Base-by-base conservation (phyloP, 2,113 vertebrate species). In the Sinocyclocheilus rhinocerous region DNA sequence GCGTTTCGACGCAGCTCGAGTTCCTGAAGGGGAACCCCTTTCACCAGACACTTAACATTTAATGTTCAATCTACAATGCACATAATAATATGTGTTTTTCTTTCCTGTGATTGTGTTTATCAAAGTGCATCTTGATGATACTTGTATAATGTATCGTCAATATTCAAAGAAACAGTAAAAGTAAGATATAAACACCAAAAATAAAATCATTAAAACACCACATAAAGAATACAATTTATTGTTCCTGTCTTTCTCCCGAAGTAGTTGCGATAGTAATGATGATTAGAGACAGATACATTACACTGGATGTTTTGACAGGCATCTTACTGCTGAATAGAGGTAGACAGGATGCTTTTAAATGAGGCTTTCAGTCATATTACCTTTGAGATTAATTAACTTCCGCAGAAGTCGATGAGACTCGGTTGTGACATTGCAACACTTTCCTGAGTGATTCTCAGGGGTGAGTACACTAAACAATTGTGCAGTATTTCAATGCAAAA, bases 101-200 rank as follows among this genome's bases (percentile, higher is more conserved):
- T 7, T 63, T 42, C 55, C 59, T 70, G n/a, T 76, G 67, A 50
- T 11, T n/a, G 70, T 26, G 50, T 36, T 72, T 67, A 36, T 90
- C 90, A 89, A 89, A 90, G 88, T 72, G 86, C 85, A 81, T 85
- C 83, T 81, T 85, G 76, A 85, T 76, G 67, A 33, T 22, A 87
- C 69, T 83, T 57, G 52, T 42, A 42, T 42, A 33, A 33, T 8
- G 69, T 42, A 36, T 87, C 85, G 89, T 90, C 85, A 39, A 7
- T 39, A 39, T 39, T 39, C 39, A 90, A 85, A 78, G n/a, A 76
- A 76, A 75, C 1, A 0, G 22, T 6, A 1, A 42, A 50, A 52
- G 70, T 67, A 24, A 18, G 70, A 76, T 12, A 82, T 67, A 81
- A 73, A 76, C 59, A 65, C 59, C 26, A 84, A 72, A 84, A 72